Evolutionary conservation across 1,140 invertebrate genomes (phyloP).

Genomic region (Lanistes nyassanus): DNA sequence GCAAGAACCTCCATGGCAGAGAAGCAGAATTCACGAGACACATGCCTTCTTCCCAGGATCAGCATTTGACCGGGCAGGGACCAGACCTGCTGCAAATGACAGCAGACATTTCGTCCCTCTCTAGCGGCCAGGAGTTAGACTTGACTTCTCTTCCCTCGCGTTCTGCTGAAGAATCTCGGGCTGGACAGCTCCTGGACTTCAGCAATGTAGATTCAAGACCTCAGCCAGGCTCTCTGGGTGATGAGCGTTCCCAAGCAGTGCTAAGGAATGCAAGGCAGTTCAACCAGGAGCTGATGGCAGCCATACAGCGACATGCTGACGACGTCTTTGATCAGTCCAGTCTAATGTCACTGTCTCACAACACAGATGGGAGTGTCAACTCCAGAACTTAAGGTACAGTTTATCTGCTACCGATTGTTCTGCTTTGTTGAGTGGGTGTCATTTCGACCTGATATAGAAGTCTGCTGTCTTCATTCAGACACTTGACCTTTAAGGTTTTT

Average conservation of each 20-base stretch:
- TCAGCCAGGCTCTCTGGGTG: background rate
- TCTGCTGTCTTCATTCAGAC: too few relatives aligned
- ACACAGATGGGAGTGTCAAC: too few relatives aligned
- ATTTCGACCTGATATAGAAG: too few relatives aligned
- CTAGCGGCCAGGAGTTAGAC: background rate
- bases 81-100: too few relatives aligned
- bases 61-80: too few relatives aligned
- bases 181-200: slow-evolving; percentile 3
- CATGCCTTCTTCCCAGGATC: too few relatives aligned
- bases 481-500: too few relatives aligned
- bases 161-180: background rate
- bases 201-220: background rate
- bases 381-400: too few relatives aligned
- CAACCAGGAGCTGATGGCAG: slow-evolving; percentile 18
- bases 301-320: slow-evolving; percentile 13
- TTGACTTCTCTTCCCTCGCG: background rate
- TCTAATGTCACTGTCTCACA: slow-evolving; percentile 2
- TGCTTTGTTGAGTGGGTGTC: too few relatives aligned
- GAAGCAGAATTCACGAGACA: too few relatives aligned
- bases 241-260: background rate
- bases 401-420: too few relatives aligned
- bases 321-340: slow-evolving; percentile 26
- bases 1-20: too few relatives aligned
- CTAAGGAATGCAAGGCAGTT: slow-evolving; percentile 19
- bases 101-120: background rate